Conservation (phyloP, 2,113 vertebrate species). For the Pelodiscus sinensis region DNA sequence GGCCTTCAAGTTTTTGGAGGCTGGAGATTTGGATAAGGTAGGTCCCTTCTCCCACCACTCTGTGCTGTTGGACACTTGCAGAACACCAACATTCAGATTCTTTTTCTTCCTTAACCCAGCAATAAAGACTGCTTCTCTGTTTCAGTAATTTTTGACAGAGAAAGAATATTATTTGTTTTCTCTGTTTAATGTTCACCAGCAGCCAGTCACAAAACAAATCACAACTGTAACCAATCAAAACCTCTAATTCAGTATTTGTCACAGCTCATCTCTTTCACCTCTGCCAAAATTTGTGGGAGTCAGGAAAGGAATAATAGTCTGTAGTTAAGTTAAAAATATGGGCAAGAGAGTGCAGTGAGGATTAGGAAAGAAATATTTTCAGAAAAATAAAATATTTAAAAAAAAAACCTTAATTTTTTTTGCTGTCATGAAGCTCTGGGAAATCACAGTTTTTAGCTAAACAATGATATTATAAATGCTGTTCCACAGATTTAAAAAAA, state of each 20-base stretch:
- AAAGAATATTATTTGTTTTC: slow-evolving; percentile 31
- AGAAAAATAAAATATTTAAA: slow-evolving; percentile 6
- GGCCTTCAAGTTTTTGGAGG: background rate
- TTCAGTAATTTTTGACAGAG: slow-evolving; percentile 39
- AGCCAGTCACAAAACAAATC: slow-evolving; percentile 42
- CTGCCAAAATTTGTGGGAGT: slow-evolving; percentile 32
- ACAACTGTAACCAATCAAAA: slow-evolving; percentile 23
- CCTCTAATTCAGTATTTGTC: background rate
- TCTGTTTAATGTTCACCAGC: slow-evolving; percentile 51
- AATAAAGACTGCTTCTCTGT: slow-evolving; percentile 33
- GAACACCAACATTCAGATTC: background rate
- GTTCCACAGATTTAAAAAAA: background rate
- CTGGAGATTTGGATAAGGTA: background rate
- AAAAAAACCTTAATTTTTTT: background rate
- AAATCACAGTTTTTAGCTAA: background rate
- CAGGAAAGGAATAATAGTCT: slow-evolving; percentile 14
- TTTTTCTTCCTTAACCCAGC: slow-evolving; percentile 26
- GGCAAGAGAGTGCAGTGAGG: slow-evolving; percentile 4
- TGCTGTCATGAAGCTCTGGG: background rate
- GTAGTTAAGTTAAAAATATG: slow-evolving; percentile 12
- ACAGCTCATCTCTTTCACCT: background rate
- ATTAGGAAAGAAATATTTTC: slow-evolving; percentile 4
- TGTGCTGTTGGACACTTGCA: slow-evolving; percentile 21
- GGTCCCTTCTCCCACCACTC: background rate
- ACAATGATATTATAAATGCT: background rate